These are phyloP conservation scores for Chascanopsetta lugubris DNA, from an alignment of 2,113 vertebrate genomes.

Conservation along the genomic window DNA sequence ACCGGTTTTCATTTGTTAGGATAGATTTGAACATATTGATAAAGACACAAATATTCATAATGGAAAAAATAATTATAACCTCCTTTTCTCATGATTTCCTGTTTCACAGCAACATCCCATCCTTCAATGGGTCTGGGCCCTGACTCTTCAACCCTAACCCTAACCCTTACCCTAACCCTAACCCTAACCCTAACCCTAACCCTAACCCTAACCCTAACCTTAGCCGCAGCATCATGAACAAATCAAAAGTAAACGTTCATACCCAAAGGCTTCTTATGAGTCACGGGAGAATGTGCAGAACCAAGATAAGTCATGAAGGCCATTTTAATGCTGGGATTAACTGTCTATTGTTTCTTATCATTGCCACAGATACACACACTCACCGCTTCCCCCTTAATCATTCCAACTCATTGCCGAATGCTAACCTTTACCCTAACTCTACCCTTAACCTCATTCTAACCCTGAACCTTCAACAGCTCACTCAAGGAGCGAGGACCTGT, in stretches of 20 bases:
- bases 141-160: too few species aligned
- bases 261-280: neutral
- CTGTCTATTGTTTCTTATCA: neutral
- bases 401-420: too few species aligned
- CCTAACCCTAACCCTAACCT: too few species aligned
- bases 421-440: too few species aligned
- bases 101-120: neutral
- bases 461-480: too few species aligned
- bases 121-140: neutral
- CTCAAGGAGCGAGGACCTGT: too few species aligned
- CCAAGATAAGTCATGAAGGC: neutral
- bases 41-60: neutral
- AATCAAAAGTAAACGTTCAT: neutral
- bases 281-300: neutral
- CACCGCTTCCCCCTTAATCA: neutral
- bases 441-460: too few species aligned
- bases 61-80: neutral
- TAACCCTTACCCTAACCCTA: too few species aligned
- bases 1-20: neutral
- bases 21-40: neutral
- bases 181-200: too few species aligned
- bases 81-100: neutral
- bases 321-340: conserved; percentile 10
- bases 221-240: neutral
- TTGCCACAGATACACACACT: neutral